A percentile compares a stretch with the other conserved stretches of the same genome.
Evolutionary conservation across 2,113 vertebrate species (phyloP).

Genomic region (Macquaria australasica): DNA sequence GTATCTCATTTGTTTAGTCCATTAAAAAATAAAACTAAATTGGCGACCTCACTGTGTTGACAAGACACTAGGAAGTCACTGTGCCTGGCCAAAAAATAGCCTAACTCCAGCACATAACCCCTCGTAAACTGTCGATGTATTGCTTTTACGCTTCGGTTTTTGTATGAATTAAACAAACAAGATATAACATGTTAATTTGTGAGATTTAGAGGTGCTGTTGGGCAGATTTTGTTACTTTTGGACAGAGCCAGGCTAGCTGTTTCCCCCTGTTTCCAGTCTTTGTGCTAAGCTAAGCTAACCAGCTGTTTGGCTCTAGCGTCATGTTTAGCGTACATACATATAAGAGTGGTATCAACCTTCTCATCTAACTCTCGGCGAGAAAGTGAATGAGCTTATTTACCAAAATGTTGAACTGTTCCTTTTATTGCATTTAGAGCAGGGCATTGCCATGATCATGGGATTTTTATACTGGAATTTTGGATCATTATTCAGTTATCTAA

Average conservation of each 20-base stretch:
- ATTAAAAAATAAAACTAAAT: background rate
- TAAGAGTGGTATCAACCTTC: background rate
- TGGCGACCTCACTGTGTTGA: background rate
- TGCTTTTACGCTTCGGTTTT: background rate
- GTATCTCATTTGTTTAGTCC: background rate
- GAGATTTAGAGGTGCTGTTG: background rate
- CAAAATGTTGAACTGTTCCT: background rate
- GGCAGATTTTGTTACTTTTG: background rate
- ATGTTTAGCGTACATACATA: background rate
- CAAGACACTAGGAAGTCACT: background rate
- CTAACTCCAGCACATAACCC: background rate
- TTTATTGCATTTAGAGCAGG: background rate
- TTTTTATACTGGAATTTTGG: background rate
- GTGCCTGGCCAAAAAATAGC: too few relatives aligned
- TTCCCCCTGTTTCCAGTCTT: background rate
- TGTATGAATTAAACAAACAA: background rate
- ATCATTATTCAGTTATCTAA: background rate
- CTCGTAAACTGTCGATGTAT: too few relatives aligned
- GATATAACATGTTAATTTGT: too few relatives aligned
- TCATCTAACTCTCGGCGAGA: background rate
- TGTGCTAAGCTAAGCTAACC: background rate
- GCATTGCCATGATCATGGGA: background rate
- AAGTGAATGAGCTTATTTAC: background rate
- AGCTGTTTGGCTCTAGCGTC: background rate
- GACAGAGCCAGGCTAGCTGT: background rate